Base-by-base conservation (phyloP, 1,140 invertebrate species). In the Planococcus citri region DNA sequence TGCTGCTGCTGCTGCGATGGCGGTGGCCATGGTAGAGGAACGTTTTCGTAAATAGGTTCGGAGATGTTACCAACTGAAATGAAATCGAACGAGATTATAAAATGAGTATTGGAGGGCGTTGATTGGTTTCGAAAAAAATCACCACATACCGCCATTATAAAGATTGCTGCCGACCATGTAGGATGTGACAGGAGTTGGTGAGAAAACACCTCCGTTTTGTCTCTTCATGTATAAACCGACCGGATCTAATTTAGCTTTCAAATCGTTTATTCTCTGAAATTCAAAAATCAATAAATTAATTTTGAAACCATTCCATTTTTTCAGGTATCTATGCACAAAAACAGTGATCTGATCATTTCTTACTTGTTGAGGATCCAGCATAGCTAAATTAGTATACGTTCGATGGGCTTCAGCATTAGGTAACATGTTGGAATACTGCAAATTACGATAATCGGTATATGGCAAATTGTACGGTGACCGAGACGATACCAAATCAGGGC, bases 11-110 rank as follows among this genome's bases (percentile, higher is more conserved):
- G n/a, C n/a, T n/a, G n/a, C 29, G 21, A 22, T 67, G 67, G n/a
- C 1, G 64, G 38, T 27, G 69, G 69, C 77, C 78, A 78, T 1
- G 75, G 74, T 24, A 87, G 73, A 10, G 87, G 87, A 9, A 90
- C 85, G 73, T 90, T 90, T 75, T 90, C 88, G 76, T 90, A 90
- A 70, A 90, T 90, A 0, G 88, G 88, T 75, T 90, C 88, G 22
- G 81, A 75, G 64, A 69, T 79, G 79, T 69, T 29, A 83, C 79
- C 70, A 82, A 75, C 20, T 64, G 67, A n/a, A n/a, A n/a, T 12
- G 58, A 9, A 41, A 41, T 10, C 9, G 9, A 41, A 41, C 9
- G 37, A 41, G 9, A 41, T 41, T 41, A n/a, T 41, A 9, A 41
- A n/a, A 41, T n/a, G n/a, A n/a, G n/a, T n/a, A n/a, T n/a, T n/a